Evolutionary conservation across 2,113 vertebrate species (phyloP), one percentile per base, ranked within the genome.

Genomic region (Lamprologus callipterus): DNA sequence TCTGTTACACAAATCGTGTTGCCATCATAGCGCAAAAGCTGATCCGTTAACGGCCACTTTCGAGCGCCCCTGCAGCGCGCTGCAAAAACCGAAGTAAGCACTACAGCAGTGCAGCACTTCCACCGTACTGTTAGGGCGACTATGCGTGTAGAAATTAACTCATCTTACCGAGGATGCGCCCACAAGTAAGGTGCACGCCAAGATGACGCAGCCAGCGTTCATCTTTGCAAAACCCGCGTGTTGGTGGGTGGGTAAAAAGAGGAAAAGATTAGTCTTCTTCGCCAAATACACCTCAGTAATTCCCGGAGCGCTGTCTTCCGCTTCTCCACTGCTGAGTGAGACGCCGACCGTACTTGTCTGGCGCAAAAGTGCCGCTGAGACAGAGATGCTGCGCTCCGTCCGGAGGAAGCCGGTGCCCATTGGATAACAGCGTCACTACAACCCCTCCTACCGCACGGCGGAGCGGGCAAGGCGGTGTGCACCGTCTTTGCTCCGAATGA

Each of bases 291-390:
- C 63, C 87, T 92, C 88, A 87, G 91, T 95, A 95, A 95, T 95
- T 96, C 93, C 95, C 85, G 83, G 84, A 92, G 87, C 73, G 87
- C 86, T 65, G 80, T 17, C 73, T 42, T 88, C 84, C 89, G 63
- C 70, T 85, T 60, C 85, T 91, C 49, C 80, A 65, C 82, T 86
- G 95, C 91, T 70, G 87, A 91, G 89, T 86, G 87, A 82, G 89
- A 87, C 80, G 87, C 83, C 53, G 95, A 95, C 93, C 93, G 82
- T 91, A 93, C 93, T 95, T 93, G 95, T 95, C 95, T 95, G 88
- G 94, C 93, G 96, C 94, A 92, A 91, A 96, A 96, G 95, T 96
- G 96, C 95, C 93, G 95, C 95, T 96, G 96, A 96, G 90, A 81
- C 88, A 68, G 90, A 91, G 95, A 95, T 94, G 96, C 95, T 96